Conservation (phyloP, 2,888 invertebrate species). For the Priocnemis perturbator region DNA sequence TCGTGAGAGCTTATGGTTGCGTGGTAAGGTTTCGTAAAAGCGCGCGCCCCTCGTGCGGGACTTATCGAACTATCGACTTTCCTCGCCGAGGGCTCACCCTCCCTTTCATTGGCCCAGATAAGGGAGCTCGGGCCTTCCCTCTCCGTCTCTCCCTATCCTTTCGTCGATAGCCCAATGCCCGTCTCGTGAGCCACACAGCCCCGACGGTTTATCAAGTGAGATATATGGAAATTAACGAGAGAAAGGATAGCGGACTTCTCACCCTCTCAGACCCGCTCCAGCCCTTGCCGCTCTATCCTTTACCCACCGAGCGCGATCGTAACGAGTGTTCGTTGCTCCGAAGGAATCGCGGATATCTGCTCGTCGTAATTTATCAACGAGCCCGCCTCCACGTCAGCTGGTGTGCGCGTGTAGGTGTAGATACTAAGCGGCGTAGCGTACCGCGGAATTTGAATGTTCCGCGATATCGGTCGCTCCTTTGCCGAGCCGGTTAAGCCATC, state of each 20-base stretch:
- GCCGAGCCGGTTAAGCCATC: too few relatives aligned
- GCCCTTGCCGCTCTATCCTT: too few relatives aligned
- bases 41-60: too few relatives aligned
- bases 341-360: constrained; percentile 23
- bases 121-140: constrained; percentile 31
- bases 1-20: constrained; percentile 56
- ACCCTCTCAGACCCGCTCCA: background rate
- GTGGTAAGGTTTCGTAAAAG: constrained; percentile 39
- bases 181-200: constrained; percentile 30
- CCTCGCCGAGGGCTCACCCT: constrained; percentile 43
- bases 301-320: background rate
- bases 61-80: constrained; percentile 65
- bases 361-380: constrained; percentile 29
- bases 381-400: background rate
- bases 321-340: constrained; percentile 24
- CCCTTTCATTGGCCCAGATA: constrained; percentile 28
- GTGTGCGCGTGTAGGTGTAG: too few relatives aligned
- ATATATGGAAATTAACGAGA: constrained; percentile 51
- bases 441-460: too few relatives aligned
- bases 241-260: constrained; percentile 35
- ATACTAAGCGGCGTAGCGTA: too few relatives aligned
- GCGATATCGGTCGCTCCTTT: too few relatives aligned
- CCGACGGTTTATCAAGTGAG: constrained; percentile 40
- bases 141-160: constrained; percentile 11
- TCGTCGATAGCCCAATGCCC: constrained; percentile 24